Percentiles rank a stretch among this genome's conserved stretches.
Conservation (phyloP, 2,113 vertebrate genomes). For the Noctilio leporinus region DNA sequence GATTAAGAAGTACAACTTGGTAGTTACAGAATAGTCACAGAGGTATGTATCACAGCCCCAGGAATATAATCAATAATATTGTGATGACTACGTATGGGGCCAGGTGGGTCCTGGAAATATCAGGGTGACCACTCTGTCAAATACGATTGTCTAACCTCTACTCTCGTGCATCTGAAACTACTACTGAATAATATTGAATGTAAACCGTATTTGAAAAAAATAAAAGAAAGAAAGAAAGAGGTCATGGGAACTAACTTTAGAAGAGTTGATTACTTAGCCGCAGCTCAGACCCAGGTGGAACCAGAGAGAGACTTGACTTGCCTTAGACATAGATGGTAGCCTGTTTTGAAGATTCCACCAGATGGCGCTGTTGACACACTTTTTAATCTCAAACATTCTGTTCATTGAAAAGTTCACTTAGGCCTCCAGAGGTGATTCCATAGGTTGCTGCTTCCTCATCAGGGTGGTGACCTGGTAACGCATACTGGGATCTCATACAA, state of each 20-base stretch:
- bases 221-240: background rate
- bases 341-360: conserved; percentile 11
- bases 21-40: background rate
- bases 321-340: background rate
- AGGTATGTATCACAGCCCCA: background rate
- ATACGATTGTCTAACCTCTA: background rate
- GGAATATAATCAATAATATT: background rate
- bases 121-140: background rate
- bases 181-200: background rate
- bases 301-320: fast-evolving
- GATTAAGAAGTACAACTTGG: background rate
- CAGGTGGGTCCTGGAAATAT: background rate
- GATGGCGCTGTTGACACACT: conserved; percentile 41
- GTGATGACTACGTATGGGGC: background rate
- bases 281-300: background rate
- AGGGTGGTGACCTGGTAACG: background rate
- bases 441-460: background rate
- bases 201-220: background rate
- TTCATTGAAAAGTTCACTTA: background rate
- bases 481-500: background rate
- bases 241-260: background rate
- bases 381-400: background rate
- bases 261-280: background rate
- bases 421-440: fast-evolving
- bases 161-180: background rate